Evolutionary conservation across 2,113 vertebrate species (phyloP).

Genomic region (Odobenus rosmarus): DNA sequence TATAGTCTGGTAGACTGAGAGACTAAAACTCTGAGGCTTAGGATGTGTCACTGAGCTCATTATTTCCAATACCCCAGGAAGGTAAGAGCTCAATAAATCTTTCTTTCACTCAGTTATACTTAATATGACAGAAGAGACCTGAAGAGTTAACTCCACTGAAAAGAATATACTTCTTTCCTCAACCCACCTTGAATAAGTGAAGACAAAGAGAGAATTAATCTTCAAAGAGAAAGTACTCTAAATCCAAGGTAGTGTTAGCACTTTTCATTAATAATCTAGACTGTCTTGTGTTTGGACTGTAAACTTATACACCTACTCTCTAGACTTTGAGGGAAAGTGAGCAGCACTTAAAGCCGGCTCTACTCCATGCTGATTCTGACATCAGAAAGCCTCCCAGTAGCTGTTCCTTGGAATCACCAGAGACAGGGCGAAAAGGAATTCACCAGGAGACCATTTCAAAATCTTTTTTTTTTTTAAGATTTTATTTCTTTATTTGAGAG

Average conservation of each 20-base stretch:
- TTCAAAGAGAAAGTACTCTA: not conserved
- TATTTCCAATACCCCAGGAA: not conserved
- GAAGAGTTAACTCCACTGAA: not conserved
- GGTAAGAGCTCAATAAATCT: not conserved
- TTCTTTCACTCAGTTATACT: not conserved
- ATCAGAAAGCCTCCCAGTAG: not conserved
- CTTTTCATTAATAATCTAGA: not conserved
- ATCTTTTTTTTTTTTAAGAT: not conserved
- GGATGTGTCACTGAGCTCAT: not conserved
- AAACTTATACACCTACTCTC: not conserved
- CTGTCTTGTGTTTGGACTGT: not conserved
- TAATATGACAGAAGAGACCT: not conserved
- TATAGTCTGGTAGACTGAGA: not conserved
- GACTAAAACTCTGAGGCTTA: not conserved
- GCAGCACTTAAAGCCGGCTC: not conserved
- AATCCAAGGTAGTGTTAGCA: not conserved
- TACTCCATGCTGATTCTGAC: constrained; percentile 17
- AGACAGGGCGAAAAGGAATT: not conserved
- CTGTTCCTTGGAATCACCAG: not conserved
- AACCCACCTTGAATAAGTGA: not conserved
- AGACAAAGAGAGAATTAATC: not conserved
- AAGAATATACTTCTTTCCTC: not conserved
- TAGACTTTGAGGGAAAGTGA: not conserved
- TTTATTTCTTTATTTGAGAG: no score
- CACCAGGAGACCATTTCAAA: not conserved